Conservation (phyloP, 1,140 invertebrate species). For the Pogonus chalceus region DNA sequence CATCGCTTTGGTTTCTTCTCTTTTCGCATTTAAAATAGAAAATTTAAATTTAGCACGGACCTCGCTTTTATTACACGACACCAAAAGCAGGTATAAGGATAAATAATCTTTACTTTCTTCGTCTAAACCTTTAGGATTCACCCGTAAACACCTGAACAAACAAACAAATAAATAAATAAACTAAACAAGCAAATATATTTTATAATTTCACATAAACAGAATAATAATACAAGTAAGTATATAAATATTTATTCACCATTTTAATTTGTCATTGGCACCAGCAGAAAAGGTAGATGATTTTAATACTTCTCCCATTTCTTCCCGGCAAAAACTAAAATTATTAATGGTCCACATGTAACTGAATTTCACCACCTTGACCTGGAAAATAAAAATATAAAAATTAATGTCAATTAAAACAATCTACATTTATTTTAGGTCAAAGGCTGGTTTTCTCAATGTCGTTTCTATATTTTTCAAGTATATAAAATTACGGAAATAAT, state of each 20-base stretch:
- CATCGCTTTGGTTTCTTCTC: conserved; percentile 99
- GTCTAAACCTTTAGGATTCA: conserved; percentile 98
- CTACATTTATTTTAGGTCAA: background rate
- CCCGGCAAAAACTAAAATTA: conserved; percentile 98
- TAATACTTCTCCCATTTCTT: conserved; percentile 99
- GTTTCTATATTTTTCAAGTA: no score
- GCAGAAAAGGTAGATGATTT: conserved; percentile 99
- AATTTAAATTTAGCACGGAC: conserved; percentile 99
- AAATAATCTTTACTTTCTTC: conserved; percentile 99
- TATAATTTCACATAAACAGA: background rate
- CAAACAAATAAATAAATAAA: conserved; percentile 17
- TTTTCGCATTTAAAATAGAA: conserved; percentile 98
- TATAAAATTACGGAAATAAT: no score
- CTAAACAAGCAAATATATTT: no score
- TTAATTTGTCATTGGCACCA: conserved; percentile 97
- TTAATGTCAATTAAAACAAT: conserved; percentile 6
- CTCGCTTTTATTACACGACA: conserved; percentile 99
- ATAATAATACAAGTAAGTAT: conserved; percentile 12
- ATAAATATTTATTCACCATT: conserved; percentile 94
- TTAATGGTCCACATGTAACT: conserved; percentile 99
- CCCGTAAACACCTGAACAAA: conserved; percentile 80
- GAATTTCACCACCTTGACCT: conserved; percentile 99
- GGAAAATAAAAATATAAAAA: conserved; percentile 34
- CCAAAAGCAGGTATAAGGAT: conserved; percentile 94
- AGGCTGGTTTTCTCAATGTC: background rate